phyloP scores from a whole-genome alignment of 2,113 vertebrate genomes.

The Chascanopsetta lugubris region DNA sequence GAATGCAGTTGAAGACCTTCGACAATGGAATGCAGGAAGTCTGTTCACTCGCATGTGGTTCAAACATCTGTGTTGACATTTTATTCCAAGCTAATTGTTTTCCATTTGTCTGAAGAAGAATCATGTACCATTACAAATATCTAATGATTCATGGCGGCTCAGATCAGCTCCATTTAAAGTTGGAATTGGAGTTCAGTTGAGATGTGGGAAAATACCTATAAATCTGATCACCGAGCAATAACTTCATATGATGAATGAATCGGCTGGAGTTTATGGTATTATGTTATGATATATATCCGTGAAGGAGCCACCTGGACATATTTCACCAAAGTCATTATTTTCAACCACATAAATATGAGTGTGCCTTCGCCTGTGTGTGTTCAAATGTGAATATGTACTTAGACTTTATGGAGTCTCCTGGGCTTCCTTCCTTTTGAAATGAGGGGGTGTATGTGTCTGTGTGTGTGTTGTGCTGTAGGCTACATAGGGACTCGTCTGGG shows the following conservation, averaged over 20 bases:
- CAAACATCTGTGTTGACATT: not conserved
- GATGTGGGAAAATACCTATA: too few species aligned
- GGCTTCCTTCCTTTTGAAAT: slow-evolving; percentile 23
- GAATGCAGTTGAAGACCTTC: not conserved
- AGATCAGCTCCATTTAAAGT: slow-evolving; percentile 11
- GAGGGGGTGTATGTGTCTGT: slow-evolving; percentile 2
- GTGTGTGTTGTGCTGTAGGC: slow-evolving; percentile 17
- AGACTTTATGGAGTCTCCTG: slow-evolving; percentile 1
- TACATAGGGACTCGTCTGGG: slow-evolving; percentile 19
- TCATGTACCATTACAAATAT: not conserved
- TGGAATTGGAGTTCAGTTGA: not conserved
- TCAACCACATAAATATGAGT: not conserved
- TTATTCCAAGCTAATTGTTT: not conserved
- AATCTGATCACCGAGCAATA: not conserved
- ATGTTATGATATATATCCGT: not conserved
- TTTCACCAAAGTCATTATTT: too few species aligned
- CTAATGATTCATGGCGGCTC: not conserved
- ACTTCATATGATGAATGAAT: not conserved
- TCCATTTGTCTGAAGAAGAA: not conserved
- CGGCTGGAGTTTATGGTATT: not conserved
- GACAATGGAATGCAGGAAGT: not conserved
- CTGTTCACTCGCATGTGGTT: not conserved
- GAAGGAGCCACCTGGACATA: not conserved
- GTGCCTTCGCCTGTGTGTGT: not conserved
- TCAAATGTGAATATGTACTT: not conserved